Evolutionary conservation across 1,140 invertebrate genomes (phyloP).

Genomic region (Tyrophagus putrescentiae): DNA sequence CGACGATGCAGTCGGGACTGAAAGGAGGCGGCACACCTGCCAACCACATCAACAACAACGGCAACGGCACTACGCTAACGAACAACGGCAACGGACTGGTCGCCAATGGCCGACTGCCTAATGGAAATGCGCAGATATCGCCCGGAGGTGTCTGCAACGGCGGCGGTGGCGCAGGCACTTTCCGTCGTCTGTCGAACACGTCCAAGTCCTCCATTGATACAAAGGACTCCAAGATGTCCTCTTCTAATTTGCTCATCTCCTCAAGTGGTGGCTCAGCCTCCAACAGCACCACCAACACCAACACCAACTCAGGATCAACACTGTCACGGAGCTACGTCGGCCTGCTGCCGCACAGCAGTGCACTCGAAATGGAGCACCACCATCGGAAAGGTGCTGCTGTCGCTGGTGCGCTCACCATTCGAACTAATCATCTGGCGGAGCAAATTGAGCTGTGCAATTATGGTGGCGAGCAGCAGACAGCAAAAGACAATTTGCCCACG

Average conservation of each 20-base stretch:
- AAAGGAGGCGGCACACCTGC: background rate
- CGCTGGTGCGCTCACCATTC: background rate
- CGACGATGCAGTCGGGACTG: background rate
- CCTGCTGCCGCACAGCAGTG: background rate
- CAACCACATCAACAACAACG: background rate
- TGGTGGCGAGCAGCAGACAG: background rate
- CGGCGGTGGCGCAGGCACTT: background rate
- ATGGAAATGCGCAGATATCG: background rate
- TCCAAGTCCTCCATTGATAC: background rate
- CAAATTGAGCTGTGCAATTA: conserved; percentile 12
- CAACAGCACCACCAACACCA: background rate
- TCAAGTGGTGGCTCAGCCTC: conserved; percentile 5
- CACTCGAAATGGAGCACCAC: background rate
- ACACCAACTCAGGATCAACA: background rate
- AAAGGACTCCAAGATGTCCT: background rate
- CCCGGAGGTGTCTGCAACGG: background rate
- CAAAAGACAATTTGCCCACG: background rate
- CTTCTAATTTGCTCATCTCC: conserved; percentile 1
- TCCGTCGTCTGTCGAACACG: background rate
- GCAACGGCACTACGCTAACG: background rate
- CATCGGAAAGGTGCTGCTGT: background rate
- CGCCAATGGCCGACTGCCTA: background rate
- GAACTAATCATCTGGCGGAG: conserved; percentile 9
- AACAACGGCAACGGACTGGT: background rate
- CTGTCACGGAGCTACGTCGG: background rate